Conservation (phyloP, 2,797 vertebrate species). For the Acestrorhynchus altus region DNA sequence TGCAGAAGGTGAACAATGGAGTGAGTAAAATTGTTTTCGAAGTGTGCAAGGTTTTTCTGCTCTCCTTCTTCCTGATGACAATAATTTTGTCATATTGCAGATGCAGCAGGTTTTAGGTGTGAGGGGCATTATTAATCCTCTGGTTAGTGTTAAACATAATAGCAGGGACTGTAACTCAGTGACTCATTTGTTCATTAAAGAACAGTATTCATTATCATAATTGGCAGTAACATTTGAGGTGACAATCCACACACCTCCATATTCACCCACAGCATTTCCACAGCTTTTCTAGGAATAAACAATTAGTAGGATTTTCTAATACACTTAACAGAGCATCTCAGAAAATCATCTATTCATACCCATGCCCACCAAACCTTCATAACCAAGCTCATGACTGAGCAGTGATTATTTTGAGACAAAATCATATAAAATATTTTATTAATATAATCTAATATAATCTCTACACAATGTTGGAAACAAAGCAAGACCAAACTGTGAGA, state of each 20-base stretch:
- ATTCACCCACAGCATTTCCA: neutral
- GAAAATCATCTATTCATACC: too few relatives aligned
- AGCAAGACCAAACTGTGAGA: too few relatives aligned
- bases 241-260: constrained; percentile 36
- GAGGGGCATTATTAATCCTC: constrained; percentile 70
- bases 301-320: neutral
- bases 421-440: too few relatives aligned
- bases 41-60: constrained; percentile 15
- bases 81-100: constrained; percentile 48
- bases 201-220: constrained; percentile 74
- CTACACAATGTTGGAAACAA: too few relatives aligned
- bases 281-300: neutral
- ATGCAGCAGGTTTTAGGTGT: constrained; percentile 64
- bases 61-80: neutral
- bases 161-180: constrained; percentile 69
- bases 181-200: constrained; percentile 74
- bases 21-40: neutral
- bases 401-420: too few relatives aligned
- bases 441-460: too few relatives aligned
- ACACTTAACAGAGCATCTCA: neutral
- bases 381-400: too few relatives aligned
- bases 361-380: too few relatives aligned
- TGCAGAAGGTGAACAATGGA: constrained; percentile 7
- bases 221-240: constrained; percentile 62
- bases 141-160: constrained; percentile 74